These are phyloP conservation scores for Chrysemys picta DNA, from an alignment of 2,113 vertebrate species.

Conservation along the genomic window DNA sequence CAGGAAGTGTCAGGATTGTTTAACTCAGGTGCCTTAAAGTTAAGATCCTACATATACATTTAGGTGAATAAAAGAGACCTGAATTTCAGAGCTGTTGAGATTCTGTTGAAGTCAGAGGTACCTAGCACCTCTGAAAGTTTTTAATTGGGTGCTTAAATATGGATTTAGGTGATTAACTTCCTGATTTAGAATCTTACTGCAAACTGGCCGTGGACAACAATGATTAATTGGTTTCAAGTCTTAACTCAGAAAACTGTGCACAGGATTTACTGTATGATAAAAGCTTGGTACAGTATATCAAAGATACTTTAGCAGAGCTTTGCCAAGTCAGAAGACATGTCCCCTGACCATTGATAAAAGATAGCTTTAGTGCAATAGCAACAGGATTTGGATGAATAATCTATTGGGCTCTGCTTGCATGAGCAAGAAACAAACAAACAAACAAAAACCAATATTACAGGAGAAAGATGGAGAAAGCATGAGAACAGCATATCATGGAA, in stretches of 20 bases:
- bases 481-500: background rate
- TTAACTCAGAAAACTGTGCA: background rate
- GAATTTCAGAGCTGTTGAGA: background rate
- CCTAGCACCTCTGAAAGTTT: rapidly evolving
- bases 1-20: background rate
- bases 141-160: background rate
- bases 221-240: background rate
- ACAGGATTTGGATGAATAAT: constrained; percentile 23
- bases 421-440: background rate
- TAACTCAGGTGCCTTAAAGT: background rate
- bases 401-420: background rate
- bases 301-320: background rate
- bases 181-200: background rate
- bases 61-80: background rate
- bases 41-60: background rate
- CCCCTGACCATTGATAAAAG: constrained; percentile 1
- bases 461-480: background rate
- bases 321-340: background rate
- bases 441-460: background rate
- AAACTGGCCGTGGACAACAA: background rate
- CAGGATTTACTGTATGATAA: background rate
- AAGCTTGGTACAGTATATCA: background rate
- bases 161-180: background rate
- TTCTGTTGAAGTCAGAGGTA: background rate
- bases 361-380: background rate